Percentiles rank a stretch among this genome's conserved stretches.
Evolutionary conservation across 2,113 vertebrate species (phyloP).

Genomic region (Turdus rufiventris): DNA sequence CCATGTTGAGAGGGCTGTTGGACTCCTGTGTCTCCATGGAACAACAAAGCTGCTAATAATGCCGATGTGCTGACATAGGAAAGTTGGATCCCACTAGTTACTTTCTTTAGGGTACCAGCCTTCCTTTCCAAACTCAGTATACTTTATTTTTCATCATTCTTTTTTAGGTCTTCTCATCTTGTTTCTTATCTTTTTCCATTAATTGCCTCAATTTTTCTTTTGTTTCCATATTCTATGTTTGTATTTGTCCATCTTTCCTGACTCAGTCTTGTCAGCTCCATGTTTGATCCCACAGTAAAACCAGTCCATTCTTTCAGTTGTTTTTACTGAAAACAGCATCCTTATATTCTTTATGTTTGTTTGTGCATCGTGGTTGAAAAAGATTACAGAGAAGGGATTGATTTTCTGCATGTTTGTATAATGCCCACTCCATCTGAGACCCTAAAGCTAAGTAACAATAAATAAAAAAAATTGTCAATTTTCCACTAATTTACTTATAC

Average conservation of each 20-base stretch:
- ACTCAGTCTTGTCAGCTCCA: neutral
- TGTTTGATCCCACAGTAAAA: neutral
- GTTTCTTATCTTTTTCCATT: neutral
- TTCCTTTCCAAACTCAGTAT: neutral
- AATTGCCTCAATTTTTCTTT: neutral
- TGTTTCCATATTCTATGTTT: neutral
- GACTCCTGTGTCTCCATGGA: neutral
- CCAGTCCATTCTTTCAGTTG: neutral
- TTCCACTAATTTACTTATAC: neutral
- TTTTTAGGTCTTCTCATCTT: neutral
- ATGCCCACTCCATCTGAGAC: neutral
- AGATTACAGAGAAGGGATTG: neutral
- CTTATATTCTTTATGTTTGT: neutral
- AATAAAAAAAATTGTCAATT: rapidly evolving
- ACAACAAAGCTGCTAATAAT: neutral
- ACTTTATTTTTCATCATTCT: neutral
- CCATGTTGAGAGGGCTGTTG: neutral
- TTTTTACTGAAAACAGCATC: neutral
- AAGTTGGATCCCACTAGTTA: neutral
- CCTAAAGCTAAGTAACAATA: neutral
- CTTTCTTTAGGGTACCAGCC: neutral
- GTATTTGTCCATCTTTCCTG: neutral
- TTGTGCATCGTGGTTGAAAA: neutral
- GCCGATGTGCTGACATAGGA: neutral
- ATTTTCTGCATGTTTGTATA: neutral